Evolutionary conservation across 1,140 invertebrate species (phyloP), one percentile per base, ranked within the genome.

Genomic region (Glomeris maerens): DNA sequence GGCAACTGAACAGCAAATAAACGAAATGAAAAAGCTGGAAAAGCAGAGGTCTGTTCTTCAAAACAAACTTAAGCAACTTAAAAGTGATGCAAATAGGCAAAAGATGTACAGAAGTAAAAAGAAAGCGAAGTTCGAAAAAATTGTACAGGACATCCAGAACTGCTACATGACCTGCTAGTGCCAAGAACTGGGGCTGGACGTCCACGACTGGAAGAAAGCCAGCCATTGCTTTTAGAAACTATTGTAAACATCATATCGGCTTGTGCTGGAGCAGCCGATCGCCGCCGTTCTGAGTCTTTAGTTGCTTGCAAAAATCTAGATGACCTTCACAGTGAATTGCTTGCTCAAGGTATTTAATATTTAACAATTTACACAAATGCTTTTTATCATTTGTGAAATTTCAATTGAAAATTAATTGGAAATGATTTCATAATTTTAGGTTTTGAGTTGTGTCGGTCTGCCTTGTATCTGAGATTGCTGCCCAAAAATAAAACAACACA

Each of bases 381-480:
- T n/a, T n/a, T n/a, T n/a, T n/a, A n/a, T n/a, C n/a, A n/a, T n/a
- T n/a, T n/a, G n/a, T n/a, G n/a, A n/a, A n/a, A n/a, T n/a, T n/a
- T n/a, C n/a, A n/a, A n/a, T n/a, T n/a, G n/a, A n/a, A n/a, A n/a
- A n/a, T n/a, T n/a, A n/a, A n/a, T n/a, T n/a, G n/a, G n/a, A n/a
- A n/a, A n/a, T n/a, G n/a, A n/a, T n/a, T n/a, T n/a, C n/a, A n/a
- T n/a, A n/a, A 17, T 53, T 49, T 39, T 39, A 50, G 26, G 31
- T 58, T 28, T 50, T 28, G n/a, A 52, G 48, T 27, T 31, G 29
- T 5, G 52, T 23, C 10, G 22, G n/a, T n/a, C n/a, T n/a, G n/a
- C n/a, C n/a, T n/a, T 53, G 2, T 58, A 59, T 36, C 41, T 60
- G 7, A 47, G 61, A 25, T 50, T 65, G n/a, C 49, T 62, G 13